phyloP scores from a whole-genome alignment of 64 coral and sea anemone genomes.

The Dendrophyllia cribrosa region DNA sequence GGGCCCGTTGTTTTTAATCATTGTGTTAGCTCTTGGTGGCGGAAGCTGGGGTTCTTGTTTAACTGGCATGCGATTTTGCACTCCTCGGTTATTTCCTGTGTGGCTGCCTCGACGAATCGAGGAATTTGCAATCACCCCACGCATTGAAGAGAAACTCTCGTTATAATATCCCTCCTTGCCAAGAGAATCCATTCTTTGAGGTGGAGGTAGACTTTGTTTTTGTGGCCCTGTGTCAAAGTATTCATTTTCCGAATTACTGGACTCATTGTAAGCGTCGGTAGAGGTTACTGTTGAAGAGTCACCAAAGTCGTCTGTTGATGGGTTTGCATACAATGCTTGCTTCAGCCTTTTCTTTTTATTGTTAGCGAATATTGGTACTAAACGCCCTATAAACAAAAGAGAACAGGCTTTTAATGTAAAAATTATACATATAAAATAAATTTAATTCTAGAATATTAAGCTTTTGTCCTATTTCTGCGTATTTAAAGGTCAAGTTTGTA shows the following conservation, averaged over 20 bases:
- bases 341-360: slow-evolving; percentile 70
- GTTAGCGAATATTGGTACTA: slow-evolving; percentile 71
- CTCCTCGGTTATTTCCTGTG: neutral
- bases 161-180: neutral
- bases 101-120: too few relatives aligned
- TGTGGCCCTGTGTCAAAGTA: neutral
- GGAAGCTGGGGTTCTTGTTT: neutral
- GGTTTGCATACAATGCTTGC: slow-evolving; percentile 72
- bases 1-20: neutral
- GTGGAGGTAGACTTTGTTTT: slow-evolving; percentile 10
- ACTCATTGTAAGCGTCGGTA: neutral
- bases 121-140: neutral
- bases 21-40: neutral
- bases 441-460: neutral
- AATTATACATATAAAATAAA: neutral
- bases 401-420: neutral
- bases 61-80: neutral
- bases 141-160: neutral
- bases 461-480: too few relatives aligned
- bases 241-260: neutral
- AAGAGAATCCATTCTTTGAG: neutral
- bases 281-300: neutral
- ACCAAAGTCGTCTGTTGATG: slow-evolving; percentile 16
- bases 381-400: slow-evolving; percentile 1
- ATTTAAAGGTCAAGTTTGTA: neutral